Percentiles rank a stretch among this genome's conserved stretches.
Conservation (phyloP, 2,113 vertebrate genomes). For the Semnornis frantzii region DNA sequence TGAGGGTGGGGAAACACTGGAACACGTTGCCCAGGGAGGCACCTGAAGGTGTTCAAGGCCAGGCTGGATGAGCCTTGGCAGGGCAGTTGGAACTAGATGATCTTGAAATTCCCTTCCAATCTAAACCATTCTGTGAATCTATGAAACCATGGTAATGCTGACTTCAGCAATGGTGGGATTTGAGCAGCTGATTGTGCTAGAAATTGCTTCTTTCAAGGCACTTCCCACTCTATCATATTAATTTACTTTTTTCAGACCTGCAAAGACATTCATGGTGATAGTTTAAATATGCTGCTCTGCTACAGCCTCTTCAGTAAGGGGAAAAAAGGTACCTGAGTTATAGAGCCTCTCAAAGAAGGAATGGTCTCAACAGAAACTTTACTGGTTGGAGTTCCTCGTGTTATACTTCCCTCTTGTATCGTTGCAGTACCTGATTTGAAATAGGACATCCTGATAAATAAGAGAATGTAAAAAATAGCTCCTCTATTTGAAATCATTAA, state of each 20-base stretch:
- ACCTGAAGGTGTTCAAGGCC: too few species aligned
- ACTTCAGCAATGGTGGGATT: background rate
- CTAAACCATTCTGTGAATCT: too few species aligned
- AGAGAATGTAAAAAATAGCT: background rate
- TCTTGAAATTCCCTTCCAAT: too few species aligned
- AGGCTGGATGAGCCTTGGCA: too few species aligned
- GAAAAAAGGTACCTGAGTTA: conserved; percentile 88
- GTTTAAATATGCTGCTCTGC: background rate
- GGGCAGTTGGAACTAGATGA: too few species aligned
- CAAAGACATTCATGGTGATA: background rate
- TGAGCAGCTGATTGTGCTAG: background rate
- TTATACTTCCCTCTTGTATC: conserved; percentile 88
- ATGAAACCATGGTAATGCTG: background rate
- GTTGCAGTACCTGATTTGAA: conserved; percentile 79
- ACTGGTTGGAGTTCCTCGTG: conserved; percentile 82
- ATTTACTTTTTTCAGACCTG: background rate
- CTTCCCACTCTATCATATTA: background rate
- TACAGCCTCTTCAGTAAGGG: background rate
- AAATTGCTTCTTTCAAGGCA: background rate
- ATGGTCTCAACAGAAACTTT: conserved; percentile 86
- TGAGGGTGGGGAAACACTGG: too few species aligned
- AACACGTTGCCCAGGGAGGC: too few species aligned
- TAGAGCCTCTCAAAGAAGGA: conserved; percentile 87
- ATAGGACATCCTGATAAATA: background rate
- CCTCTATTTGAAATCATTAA: background rate